phyloP scores from a whole-genome alignment of 2,113 vertebrate genomes.

The Serilophus lunatus region DNA sequence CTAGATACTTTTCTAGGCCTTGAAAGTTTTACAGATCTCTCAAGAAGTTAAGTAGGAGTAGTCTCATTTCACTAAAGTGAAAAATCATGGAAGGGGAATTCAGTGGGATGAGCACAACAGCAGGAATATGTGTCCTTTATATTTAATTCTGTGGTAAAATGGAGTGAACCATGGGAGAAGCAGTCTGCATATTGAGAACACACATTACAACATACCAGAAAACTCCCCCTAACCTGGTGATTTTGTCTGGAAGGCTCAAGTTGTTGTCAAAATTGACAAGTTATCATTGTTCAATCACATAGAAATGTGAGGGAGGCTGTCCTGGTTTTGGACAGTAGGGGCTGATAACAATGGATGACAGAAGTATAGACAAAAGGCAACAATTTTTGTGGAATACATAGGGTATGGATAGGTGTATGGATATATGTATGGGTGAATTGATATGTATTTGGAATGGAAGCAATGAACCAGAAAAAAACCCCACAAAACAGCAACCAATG shows the following conservation, averaged over 20 bases:
- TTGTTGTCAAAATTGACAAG: not conserved
- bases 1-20: not conserved
- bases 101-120: not conserved
- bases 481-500: too few species aligned
- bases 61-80: not conserved
- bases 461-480: too few species aligned
- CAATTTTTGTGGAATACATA: too few species aligned
- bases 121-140: not conserved
- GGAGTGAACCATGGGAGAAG: not conserved
- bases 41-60: not conserved
- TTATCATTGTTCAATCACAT: not conserved
- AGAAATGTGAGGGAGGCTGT: not conserved
- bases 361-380: too few species aligned
- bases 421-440: too few species aligned
- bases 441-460: too few species aligned
- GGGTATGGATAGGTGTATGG: too few species aligned
- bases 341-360: too few species aligned
- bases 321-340: too few species aligned
- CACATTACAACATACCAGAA: not conserved
- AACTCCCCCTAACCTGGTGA: not conserved
- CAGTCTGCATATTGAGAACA: not conserved
- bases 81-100: not conserved
- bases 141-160: not conserved
- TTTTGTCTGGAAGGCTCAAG: not conserved
- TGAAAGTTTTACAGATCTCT: not conserved